Evolutionary conservation across 92 coral and sea anemone genomes (phyloP).

Genomic region (Anthopleura xanthogrammica): DNA sequence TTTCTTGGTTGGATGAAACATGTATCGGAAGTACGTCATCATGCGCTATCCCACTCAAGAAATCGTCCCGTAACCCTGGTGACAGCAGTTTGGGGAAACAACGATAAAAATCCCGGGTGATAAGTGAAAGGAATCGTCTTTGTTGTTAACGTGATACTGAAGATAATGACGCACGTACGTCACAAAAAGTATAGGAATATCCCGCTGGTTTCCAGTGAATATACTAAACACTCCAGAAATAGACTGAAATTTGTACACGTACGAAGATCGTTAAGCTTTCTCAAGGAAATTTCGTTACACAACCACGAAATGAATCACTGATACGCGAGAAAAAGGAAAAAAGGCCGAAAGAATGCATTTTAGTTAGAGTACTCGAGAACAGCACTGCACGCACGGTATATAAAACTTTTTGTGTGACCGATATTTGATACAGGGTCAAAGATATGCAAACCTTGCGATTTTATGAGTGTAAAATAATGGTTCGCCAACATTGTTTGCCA

Average conservation of each 20-base stretch:
- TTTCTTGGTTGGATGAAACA: no score
- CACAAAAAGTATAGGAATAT: not conserved
- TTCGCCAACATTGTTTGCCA: no score
- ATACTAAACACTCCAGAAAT: not conserved
- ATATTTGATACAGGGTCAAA: no score
- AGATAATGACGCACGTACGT: not conserved
- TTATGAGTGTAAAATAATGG: no score
- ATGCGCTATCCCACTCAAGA: not conserved
- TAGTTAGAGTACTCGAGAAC: no score
- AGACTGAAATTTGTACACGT: not conserved
- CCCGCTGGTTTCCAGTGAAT: not conserved
- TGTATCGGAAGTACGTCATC: not conserved
- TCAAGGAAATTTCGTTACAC: not conserved
- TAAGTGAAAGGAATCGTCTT: not conserved
- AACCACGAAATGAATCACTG: no score
- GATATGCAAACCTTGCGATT: no score
- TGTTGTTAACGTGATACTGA: not conserved
- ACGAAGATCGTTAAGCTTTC: not conserved
- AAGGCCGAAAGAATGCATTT: no score
- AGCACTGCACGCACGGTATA: no score
- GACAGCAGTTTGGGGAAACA: not conserved
- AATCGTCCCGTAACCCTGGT: not conserved
- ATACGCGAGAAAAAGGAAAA: no score
- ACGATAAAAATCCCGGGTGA: not conserved
- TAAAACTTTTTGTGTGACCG: no score